These are phyloP conservation scores for Venusia cambrica DNA, from an alignment of 2,888 invertebrate species.

Conservation along the genomic window DNA sequence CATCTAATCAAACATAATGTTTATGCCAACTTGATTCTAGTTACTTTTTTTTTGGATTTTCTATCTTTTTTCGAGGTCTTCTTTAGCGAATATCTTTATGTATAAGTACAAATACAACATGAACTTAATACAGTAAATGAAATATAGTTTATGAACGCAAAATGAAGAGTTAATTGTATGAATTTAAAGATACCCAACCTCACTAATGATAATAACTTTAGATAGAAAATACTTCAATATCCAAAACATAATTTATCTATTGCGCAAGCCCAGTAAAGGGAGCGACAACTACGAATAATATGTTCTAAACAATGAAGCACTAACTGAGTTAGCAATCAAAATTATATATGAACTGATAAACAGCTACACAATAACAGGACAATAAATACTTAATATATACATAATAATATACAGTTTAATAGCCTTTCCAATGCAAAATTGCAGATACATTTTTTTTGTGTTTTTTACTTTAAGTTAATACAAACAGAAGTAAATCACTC, in stretches of 20 bases:
- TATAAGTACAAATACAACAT: slow-evolving; percentile 78
- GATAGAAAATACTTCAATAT: slow-evolving; percentile 39
- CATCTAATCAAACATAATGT: slow-evolving; percentile 73
- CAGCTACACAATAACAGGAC: slow-evolving; percentile 58
- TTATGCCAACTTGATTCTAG: slow-evolving; percentile 68
- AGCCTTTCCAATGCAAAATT: slow-evolving; percentile 62
- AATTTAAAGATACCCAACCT: slow-evolving; percentile 68
- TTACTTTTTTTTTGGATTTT: slow-evolving; percentile 66
- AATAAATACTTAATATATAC: slow-evolving; percentile 66
- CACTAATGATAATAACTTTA: slow-evolving; percentile 54
- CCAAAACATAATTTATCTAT: slow-evolving; percentile 40
- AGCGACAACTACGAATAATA: slow-evolving; percentile 14
- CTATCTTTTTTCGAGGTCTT: slow-evolving; percentile 59
- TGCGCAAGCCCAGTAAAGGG: slow-evolving; percentile 28
- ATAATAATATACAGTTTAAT: slow-evolving; percentile 64
- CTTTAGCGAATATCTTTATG: slow-evolving; percentile 76
- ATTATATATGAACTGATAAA: slow-evolving; percentile 56
- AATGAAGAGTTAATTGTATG: slow-evolving; percentile 62
- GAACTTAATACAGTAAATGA: slow-evolving; percentile 67
- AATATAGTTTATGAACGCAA: slow-evolving; percentile 53
- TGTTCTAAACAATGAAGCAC: slow-evolving; percentile 47
- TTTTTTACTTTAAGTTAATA: slow-evolving; percentile 67
- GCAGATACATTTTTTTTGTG: slow-evolving; percentile 60
- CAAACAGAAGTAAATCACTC: slow-evolving; percentile 76
- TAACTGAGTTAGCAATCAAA: slow-evolving; percentile 47